Base-by-base conservation (phyloP, 2,797 vertebrate species). In the Phrynocephalus forsythii region DNA sequence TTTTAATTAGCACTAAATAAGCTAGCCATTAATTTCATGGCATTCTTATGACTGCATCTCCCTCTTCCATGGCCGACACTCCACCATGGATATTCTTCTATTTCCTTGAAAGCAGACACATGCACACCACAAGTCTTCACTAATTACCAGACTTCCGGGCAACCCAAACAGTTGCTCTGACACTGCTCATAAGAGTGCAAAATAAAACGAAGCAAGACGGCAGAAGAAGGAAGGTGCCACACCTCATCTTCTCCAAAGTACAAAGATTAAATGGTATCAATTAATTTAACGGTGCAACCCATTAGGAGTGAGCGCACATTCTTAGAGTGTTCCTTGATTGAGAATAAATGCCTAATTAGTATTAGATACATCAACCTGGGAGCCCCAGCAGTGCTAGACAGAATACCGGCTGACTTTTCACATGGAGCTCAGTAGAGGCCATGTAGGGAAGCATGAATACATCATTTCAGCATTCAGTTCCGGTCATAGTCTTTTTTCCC, bases 321-420 rank as follows among this genome's bases (percentile, higher is more conserved):
- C 87, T 92, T 91, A 90, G 44, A 90, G 71, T 63, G 60, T 60
- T 93, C 77, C 80, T 88, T 84, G 88, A 90, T 85, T 78, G 91
- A 91, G 87, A 91, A 87, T 69, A 92, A 92, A 94, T 89, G 80
- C 75, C 81, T 95, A 90, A 93, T 93, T 94, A 94, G 94, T 92
- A 91, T 86, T 92, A 85, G 88, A 90, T 89, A 80, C 83, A 89
- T 92, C 94, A 92, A 79, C 92, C 82, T 91, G 94, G 86, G 83
- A 89, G 76, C 50, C 67, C 71, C 79, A 89, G 85, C 16, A 52
- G 87, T 93, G 88, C 84, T 90, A 91, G 87, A 71, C 38, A 56
- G 87, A 90, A 80, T 9, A 86, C 84, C 86, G 91, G 81, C 86
- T 66, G 86, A 83, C 89, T 91, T 90, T 79, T 89, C n/a, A 89